These are phyloP conservation scores for Pseudopodoces humilis DNA, from an alignment of 2,113 vertebrate species.

Conservation along the genomic window DNA sequence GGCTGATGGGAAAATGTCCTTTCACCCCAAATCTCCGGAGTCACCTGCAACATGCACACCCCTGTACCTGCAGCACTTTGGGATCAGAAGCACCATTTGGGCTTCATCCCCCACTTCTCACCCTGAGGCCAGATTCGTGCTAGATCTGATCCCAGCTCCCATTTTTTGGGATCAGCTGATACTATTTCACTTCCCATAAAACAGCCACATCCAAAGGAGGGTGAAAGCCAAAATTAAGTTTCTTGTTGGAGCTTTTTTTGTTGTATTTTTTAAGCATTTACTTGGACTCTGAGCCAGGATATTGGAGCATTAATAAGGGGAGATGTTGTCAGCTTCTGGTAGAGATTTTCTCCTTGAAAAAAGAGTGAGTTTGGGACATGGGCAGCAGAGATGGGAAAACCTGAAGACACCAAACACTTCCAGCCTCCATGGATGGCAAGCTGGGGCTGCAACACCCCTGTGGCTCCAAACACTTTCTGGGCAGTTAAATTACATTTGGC, in stretches of 20 bases:
- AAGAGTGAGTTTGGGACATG: accelerated
- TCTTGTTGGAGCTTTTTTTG: not conserved
- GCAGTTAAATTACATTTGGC: not conserved
- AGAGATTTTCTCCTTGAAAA: not conserved
- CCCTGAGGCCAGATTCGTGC: accelerated
- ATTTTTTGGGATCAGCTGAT: not conserved
- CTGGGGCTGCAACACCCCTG: not conserved
- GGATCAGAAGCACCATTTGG: not conserved
- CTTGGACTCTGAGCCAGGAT: not conserved
- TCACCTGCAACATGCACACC: not conserved
- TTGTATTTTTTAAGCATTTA: not conserved
- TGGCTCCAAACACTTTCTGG: not conserved
- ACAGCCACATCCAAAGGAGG: not conserved
- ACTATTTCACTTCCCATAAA: not conserved
- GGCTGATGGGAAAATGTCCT: not conserved
- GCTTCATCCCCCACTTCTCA: not conserved
- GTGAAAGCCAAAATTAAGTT: not conserved
- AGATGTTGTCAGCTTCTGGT: not conserved
- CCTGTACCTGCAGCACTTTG: accelerated
- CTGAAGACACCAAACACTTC: not conserved
- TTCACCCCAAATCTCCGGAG: not conserved
- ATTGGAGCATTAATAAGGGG: not conserved
- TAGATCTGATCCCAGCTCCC: not conserved
- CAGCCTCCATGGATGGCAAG: not conserved
- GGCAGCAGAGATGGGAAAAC: not conserved